phyloP scores from a whole-genome alignment of 2,888 invertebrate species.

The Drosophila atripex region DNA sequence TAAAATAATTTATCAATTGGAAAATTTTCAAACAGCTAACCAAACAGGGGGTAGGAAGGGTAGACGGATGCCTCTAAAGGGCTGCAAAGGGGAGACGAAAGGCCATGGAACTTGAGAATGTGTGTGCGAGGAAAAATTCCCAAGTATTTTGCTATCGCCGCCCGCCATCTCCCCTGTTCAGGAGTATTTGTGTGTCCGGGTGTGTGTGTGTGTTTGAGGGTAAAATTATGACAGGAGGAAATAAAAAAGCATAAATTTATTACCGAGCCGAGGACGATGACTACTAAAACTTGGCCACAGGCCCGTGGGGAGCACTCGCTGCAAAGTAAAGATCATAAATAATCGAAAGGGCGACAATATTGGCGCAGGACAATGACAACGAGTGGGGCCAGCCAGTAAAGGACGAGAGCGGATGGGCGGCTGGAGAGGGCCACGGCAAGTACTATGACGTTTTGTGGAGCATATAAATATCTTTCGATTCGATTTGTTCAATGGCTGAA shows the following conservation, averaged over 20 bases:
- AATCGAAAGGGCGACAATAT: conserved; percentile 80
- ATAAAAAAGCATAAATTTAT: conserved; percentile 81
- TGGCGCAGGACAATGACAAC: conserved; percentile 65
- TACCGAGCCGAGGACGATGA: conserved; percentile 74
- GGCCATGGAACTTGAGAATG: conserved; percentile 31
- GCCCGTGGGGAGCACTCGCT: conserved; percentile 60
- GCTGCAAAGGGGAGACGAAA: conserved; percentile 13
- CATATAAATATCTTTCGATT: conserved; percentile 68
- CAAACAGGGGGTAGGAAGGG: not conserved
- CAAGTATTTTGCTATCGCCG: conserved; percentile 58
- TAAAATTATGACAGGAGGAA: conserved; percentile 81
- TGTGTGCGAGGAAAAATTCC: conserved; percentile 59
- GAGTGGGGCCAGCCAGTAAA: conserved; percentile 5
- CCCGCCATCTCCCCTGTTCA: conserved; percentile 7
- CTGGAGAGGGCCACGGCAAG: conserved; percentile 12
- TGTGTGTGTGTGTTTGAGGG: conserved; percentile 68
- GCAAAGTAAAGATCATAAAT: conserved; percentile 74
- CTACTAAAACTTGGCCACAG: conserved; percentile 78
- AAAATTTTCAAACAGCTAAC: conserved; percentile 66
- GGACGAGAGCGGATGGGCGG: conserved; percentile 17
- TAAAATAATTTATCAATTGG: conserved; percentile 81
- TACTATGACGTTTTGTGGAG: conserved; percentile 58
- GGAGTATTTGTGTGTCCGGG: conserved; percentile 20
- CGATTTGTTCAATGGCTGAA: conserved; percentile 32
- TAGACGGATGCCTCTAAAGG: not conserved